These are phyloP conservation scores for Sterrhoptilus dennistouni DNA, from an alignment of 2,113 vertebrate genomes.

Conservation along the genomic window DNA sequence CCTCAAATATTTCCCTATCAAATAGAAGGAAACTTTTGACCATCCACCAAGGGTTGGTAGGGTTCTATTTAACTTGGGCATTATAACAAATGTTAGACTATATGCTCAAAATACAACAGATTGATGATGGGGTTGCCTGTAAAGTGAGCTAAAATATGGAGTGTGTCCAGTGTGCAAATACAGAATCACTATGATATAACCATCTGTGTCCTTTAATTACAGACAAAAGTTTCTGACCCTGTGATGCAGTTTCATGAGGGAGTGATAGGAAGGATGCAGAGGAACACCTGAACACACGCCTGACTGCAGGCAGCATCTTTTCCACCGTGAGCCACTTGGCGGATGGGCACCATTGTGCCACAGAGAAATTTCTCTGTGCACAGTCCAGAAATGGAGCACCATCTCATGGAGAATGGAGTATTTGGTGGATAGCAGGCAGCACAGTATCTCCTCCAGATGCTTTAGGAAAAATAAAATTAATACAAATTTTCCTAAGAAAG, in stretches of 20 bases:
- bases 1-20: not conserved
- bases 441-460: not conserved
- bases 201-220: not conserved
- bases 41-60: too few relatives aligned
- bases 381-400: not conserved
- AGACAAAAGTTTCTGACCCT: not conserved
- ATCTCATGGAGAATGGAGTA: not conserved
- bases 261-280: not conserved
- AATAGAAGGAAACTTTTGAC: not conserved
- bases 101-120: not conserved
- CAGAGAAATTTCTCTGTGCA: not conserved
- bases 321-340: not conserved
- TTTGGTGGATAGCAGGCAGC: not conserved
- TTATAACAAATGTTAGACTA: not conserved
- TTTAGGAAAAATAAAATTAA: not conserved
- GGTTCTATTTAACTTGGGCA: not conserved
- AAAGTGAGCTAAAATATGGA: not conserved
- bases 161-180: not conserved
- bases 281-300: not conserved
- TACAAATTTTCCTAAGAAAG: not conserved
- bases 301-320: not conserved
- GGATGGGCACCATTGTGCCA: too few relatives aligned
- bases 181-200: accelerated
- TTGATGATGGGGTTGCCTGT: not conserved
- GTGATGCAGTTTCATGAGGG: not conserved